phyloP scores from a whole-genome alignment of 2,888 invertebrate genomes.

The Erebia aethiops region DNA sequence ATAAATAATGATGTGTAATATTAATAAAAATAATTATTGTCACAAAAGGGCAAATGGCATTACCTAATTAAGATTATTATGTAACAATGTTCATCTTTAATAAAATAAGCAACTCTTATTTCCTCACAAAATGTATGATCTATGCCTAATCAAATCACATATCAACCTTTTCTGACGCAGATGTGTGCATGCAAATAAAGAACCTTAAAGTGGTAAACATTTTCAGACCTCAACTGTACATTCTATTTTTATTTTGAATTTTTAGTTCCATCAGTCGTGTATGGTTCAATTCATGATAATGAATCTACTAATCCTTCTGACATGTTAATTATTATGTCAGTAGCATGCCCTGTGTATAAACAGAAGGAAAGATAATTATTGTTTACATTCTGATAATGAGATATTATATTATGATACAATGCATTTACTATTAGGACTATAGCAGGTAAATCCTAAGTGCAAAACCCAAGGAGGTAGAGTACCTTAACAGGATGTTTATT shows the following conservation, averaged over 20 bases:
- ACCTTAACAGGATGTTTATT: neutral
- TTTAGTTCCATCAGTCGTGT: neutral
- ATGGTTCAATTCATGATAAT: constrained; percentile 9
- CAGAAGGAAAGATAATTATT: neutral
- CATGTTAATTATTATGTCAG: neutral
- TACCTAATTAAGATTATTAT: too few species aligned
- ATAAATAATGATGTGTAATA: too few species aligned
- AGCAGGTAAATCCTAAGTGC: constrained; percentile 1
- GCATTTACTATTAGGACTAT: neutral
- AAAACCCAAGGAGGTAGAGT: neutral
- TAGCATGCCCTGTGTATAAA: neutral
- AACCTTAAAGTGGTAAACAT: too few species aligned
- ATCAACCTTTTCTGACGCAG: too few species aligned
- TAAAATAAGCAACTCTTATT: too few species aligned
- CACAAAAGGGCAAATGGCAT: too few species aligned
- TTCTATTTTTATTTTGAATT: neutral
- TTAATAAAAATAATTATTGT: too few species aligned
- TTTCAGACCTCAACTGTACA: too few species aligned
- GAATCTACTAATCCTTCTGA: neutral
- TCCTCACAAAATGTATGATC: too few species aligned
- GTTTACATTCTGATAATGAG: neutral
- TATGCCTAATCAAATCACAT: too few species aligned
- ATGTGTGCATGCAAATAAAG: too few species aligned
- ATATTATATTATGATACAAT: neutral
- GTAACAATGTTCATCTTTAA: too few species aligned